These are phyloP conservation scores for Nycticryphes semicollaris DNA, from an alignment of 2,113 vertebrate species.

Conservation along the genomic window DNA sequence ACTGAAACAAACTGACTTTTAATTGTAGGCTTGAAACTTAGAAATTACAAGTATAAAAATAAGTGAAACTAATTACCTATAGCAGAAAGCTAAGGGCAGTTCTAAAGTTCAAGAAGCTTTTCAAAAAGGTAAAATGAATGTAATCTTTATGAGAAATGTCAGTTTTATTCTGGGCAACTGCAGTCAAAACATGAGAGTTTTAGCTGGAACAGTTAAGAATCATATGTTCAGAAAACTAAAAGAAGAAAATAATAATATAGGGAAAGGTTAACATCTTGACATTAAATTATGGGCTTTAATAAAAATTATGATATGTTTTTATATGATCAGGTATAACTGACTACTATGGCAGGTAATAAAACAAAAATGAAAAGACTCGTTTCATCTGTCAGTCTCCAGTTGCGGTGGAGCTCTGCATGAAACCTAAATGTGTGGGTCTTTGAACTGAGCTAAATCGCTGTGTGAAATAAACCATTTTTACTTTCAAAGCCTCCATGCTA, in stretches of 20 bases:
- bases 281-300: constrained; percentile 46
- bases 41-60: constrained; percentile 32
- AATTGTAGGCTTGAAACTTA: constrained; percentile 40
- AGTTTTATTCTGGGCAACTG: constrained; percentile 59
- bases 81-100: constrained; percentile 63
- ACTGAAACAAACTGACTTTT: not conserved
- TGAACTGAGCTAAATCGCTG: constrained; percentile 14
- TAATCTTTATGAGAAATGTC: constrained; percentile 65
- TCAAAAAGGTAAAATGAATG: constrained; percentile 53
- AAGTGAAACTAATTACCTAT: constrained; percentile 41
- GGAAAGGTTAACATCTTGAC: constrained; percentile 55
- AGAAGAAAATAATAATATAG: constrained; percentile 44
- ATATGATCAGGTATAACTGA: constrained; percentile 19
- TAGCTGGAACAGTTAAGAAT: constrained; percentile 46
- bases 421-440: not conserved
- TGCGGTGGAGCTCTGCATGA: not conserved
- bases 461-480: not conserved
- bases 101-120: constrained; percentile 73
- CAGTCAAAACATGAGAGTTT: constrained; percentile 52
- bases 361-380: not conserved
- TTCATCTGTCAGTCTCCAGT: constrained; percentile 30
- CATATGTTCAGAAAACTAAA: constrained; percentile 49
- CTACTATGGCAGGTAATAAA: constrained; percentile 22
- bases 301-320: constrained; percentile 36
- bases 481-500: not conserved